Conservation (phyloP, 2,113 vertebrate genomes). For the Zonotrichia leucophrys region DNA sequence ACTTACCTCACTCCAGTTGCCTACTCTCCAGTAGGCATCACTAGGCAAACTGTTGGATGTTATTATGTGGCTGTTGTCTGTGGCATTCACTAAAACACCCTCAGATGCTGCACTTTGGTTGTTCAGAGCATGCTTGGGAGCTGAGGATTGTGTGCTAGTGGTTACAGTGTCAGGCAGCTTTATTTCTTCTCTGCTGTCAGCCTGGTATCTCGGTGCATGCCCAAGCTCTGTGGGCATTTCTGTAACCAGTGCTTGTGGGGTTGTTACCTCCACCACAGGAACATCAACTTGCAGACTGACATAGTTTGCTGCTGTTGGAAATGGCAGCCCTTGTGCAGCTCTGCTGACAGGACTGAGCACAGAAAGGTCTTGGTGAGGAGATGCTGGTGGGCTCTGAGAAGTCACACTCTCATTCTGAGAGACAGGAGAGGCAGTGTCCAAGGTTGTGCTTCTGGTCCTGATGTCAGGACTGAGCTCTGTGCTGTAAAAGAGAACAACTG, state of each 20-base stretch:
- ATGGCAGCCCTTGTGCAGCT: background rate
- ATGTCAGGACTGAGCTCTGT: conserved; percentile 8
- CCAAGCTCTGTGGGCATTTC: background rate
- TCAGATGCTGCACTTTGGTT: conserved; percentile 23
- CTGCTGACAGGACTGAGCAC: background rate
- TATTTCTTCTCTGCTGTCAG: background rate
- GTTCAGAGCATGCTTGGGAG: background rate
- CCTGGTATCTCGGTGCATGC: background rate
- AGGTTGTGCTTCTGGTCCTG: background rate
- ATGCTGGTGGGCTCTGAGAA: background rate
- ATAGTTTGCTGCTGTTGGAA: conserved; percentile 6
- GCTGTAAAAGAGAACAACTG: background rate
- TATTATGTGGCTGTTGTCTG: conserved; percentile 35
- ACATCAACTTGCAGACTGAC: background rate
- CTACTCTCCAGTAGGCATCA: conserved; percentile 81
- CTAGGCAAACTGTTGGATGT: background rate
- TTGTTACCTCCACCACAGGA: background rate
- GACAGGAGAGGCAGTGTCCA: background rate
- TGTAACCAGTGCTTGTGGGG: background rate
- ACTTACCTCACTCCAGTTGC: conserved; percentile 81
- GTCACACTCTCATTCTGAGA: background rate
- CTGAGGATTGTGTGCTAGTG: background rate
- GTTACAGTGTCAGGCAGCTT: background rate
- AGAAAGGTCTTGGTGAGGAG: background rate
- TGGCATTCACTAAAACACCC: conserved; percentile 10